Evolutionary conservation across 2,113 vertebrate genomes (phyloP).

Genomic region (Pelvicachromis taeniatus): DNA sequence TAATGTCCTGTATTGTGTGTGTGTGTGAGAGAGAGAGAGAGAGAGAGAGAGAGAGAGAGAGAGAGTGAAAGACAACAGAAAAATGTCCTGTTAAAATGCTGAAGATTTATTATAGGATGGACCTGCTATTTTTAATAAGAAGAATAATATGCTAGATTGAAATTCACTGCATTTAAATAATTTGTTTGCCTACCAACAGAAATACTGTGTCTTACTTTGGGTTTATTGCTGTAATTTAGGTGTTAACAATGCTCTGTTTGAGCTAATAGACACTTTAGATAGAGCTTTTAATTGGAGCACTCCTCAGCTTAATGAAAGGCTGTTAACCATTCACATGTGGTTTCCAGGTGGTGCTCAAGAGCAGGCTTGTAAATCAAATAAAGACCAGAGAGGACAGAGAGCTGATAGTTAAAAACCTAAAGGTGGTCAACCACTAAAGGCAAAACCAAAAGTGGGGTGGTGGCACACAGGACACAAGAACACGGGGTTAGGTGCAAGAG

Average conservation of each 20-base stretch:
- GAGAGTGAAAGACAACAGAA: background rate
- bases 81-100: background rate
- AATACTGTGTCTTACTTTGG: background rate
- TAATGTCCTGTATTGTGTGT: background rate
- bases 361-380: background rate
- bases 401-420: background rate
- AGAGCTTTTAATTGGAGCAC: background rate
- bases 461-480: background rate
- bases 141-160: background rate
- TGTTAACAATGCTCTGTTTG: background rate
- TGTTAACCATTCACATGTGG: background rate
- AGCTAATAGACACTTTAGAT: background rate
- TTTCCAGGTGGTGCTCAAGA: constrained; percentile 34
- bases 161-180: background rate
- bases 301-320: constrained; percentile 27
- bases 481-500: background rate
- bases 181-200: background rate
- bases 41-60: background rate
- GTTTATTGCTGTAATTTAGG: background rate
- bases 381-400: constrained; percentile 1
- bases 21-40: background rate
- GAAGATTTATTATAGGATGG: background rate
- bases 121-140: background rate
- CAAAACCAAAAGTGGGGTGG: background rate
- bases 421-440: background rate